Conservation (phyloP, 2,888 invertebrate species). For the Muscina levida region DNA sequence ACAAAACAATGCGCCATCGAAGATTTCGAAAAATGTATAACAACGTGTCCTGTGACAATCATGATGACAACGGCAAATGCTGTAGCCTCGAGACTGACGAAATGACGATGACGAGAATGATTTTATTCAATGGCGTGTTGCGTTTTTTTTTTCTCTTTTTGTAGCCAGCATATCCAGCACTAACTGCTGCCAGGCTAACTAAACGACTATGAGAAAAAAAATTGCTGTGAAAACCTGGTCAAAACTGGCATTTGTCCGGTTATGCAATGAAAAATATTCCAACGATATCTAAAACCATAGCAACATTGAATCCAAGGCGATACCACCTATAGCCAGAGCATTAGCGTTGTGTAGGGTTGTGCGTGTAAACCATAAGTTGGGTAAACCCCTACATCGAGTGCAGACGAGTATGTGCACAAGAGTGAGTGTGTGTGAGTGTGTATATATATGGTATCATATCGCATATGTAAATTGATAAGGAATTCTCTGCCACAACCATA, state of each 20-base stretch:
- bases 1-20: slow-evolving; percentile 16
- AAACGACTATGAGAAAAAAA: slow-evolving; percentile 7
- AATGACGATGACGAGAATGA: slow-evolving; percentile 10
- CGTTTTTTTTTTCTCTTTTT: no score
- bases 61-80: slow-evolving; percentile 37
- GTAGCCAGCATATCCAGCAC: slow-evolving; percentile 10
- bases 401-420: background rate
- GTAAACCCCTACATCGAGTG: background rate
- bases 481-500: slow-evolving; percentile 18
- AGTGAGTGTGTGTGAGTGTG: no score
- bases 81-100: background rate
- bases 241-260: background rate
- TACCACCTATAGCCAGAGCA: no score
- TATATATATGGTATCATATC: no score
- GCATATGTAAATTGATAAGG: slow-evolving; percentile 27
- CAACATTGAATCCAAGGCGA: no score
- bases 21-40: slow-evolving; percentile 40
- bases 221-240: background rate
- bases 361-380: no score
- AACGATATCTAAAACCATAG: background rate
- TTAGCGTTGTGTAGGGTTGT: no score
- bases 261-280: slow-evolving; percentile 26
- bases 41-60: slow-evolving; percentile 58
- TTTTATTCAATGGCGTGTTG: slow-evolving; percentile 28
- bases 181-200: background rate